These are phyloP conservation scores for Pipistrellus pipistrellus DNA, from an alignment of 2,797 vertebrate genomes.

Conservation along the genomic window DNA sequence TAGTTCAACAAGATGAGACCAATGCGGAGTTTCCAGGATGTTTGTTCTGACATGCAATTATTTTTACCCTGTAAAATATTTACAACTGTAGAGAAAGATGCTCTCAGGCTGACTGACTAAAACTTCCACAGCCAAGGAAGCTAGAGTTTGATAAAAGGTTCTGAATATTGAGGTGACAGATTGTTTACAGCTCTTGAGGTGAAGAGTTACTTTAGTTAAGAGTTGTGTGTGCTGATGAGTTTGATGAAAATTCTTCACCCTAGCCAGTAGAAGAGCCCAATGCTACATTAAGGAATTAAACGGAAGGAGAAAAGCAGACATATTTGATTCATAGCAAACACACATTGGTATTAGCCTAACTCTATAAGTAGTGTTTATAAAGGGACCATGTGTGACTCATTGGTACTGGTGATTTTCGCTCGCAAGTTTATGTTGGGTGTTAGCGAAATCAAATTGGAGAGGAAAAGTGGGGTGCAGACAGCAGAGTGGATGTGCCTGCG, in stretches of 20 bases:
- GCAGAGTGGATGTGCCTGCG: not conserved
- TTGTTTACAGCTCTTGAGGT: not conserved
- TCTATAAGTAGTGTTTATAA: not conserved
- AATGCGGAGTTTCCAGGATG: constrained; percentile 13
- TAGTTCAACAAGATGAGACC: constrained; percentile 7
- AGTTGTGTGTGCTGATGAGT: not conserved
- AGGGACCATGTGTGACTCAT: not conserved
- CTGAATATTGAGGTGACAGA: constrained; percentile 14
- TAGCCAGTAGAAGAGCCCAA: not conserved
- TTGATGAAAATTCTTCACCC: not conserved
- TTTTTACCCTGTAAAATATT: constrained; percentile 41
- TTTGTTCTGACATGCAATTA: constrained; percentile 51
- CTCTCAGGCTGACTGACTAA: constrained; percentile 43
- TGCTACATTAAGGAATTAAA: not conserved
- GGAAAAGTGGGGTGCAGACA: not conserved
- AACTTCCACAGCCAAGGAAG: constrained; percentile 10
- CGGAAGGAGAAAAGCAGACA: not conserved
- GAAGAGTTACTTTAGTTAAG: not conserved
- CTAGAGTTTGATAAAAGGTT: constrained; percentile 44
- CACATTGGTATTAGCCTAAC: not conserved
- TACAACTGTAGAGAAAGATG: not conserved
- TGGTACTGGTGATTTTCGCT: not conserved
- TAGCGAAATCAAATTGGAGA: not conserved
- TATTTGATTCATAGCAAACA: not conserved
- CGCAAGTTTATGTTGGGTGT: not conserved